These are phyloP conservation scores for Heterotilapia buettikoferi DNA, from an alignment of 2,113 vertebrate species.

Conservation along the genomic window DNA sequence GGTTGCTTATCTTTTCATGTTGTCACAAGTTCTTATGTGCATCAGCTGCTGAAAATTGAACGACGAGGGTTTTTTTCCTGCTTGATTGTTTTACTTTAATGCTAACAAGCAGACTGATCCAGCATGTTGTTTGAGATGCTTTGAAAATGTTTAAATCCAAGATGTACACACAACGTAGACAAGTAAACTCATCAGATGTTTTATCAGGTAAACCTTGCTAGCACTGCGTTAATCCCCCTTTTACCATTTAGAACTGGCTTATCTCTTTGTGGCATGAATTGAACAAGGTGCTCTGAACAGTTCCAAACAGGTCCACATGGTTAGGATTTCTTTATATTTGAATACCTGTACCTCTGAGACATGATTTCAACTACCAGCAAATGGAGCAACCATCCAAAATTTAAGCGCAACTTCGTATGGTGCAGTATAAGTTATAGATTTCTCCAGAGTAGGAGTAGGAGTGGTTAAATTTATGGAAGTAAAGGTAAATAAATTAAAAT, in stretches of 20 bases:
- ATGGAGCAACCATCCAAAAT: not conserved
- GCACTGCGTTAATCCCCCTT: not conserved
- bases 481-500: not conserved
- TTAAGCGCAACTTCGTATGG: not conserved
- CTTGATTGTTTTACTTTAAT: not conserved
- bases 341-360: not conserved
- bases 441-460: not conserved
- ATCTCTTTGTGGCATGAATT: not conserved
- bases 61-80: not conserved
- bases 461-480: not conserved
- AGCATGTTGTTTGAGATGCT: not conserved
- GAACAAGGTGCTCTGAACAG: not conserved
- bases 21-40: not conserved
- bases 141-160: not conserved
- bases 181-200: not conserved
- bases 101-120: not conserved
- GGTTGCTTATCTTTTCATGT: not conserved
- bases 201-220: not conserved
- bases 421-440: not conserved
- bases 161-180: not conserved
- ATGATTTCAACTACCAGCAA: not conserved
- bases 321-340: not conserved
- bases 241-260: not conserved
- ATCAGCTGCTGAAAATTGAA: not conserved
- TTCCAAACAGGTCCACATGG: not conserved